These are phyloP conservation scores for Eupithecia centaureata DNA, from an alignment of 2,888 invertebrate species.

Conservation along the genomic window DNA sequence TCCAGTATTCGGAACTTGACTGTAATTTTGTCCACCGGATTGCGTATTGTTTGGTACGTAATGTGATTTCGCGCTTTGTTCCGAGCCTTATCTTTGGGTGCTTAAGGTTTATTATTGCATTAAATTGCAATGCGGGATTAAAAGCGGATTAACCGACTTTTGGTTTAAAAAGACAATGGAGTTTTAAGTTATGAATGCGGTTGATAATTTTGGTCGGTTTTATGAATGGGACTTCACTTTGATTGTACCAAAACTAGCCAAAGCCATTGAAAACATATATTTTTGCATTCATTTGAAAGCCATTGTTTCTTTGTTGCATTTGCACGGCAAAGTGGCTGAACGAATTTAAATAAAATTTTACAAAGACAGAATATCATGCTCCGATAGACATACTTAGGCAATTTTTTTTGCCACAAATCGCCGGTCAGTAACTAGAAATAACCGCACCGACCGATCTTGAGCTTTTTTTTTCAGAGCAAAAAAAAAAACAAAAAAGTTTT, in stretches of 20 bases:
- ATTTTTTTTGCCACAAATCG: no score
- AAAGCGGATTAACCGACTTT: slow-evolving; percentile 6
- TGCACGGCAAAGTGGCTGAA: no score
- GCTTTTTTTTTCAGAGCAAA: no score
- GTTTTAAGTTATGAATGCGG: slow-evolving; percentile 8
- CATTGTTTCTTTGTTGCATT: no score
- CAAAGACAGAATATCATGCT: no score
- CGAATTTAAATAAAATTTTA: no score
- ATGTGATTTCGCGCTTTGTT: slow-evolving; percentile 51
- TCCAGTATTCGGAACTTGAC: slow-evolving; percentile 33
- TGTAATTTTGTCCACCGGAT: slow-evolving; percentile 55
- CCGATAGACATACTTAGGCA: no score
- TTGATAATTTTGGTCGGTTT: not conserved
- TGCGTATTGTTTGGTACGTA: slow-evolving; percentile 55
- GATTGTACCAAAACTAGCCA: not conserved
- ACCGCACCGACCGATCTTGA: no score
- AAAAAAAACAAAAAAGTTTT: no score
- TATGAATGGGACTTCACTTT: not conserved
- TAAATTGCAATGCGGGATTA: slow-evolving; percentile 13
- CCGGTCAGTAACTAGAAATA: no score
- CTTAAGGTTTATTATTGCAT: slow-evolving; percentile 20
- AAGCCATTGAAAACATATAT: no score
- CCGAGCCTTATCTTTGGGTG: slow-evolving; percentile 18
- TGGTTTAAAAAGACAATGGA: slow-evolving; percentile 9
- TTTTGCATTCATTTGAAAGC: no score